Percentiles rank a stretch among this genome's conserved stretches.
phyloP scores from a whole-genome alignment of 2,888 invertebrate species.

The Mellilla xanthometata region DNA sequence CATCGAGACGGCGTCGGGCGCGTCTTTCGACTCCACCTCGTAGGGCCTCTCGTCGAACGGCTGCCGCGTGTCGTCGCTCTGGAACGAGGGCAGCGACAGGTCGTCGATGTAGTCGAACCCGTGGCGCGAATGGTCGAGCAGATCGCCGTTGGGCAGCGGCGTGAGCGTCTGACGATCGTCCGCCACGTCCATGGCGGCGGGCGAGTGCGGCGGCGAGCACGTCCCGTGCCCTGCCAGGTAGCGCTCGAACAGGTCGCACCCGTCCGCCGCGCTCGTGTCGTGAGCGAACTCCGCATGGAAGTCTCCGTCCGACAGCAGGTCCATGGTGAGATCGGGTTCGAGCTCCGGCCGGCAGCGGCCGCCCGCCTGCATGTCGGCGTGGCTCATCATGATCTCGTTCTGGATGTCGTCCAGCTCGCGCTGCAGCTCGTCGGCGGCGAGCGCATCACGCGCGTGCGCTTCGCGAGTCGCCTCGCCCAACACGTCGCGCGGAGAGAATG shows the following conservation, averaged over 20 bases:
- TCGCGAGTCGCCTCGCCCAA: conserved; percentile 59
- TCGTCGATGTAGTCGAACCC: conserved; percentile 75
- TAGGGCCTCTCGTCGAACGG: conserved; percentile 57
- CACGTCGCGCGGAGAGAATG: conserved; percentile 61
- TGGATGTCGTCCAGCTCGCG: conserved; percentile 71
- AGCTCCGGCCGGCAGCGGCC: conserved; percentile 47
- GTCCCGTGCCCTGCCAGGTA: conserved; percentile 61
- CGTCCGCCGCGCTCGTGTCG: conserved; percentile 55
- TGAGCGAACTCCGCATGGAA: conserved; percentile 64
- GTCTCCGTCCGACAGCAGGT: conserved; percentile 53
- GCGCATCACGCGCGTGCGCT: conserved; percentile 54
- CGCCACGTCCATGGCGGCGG: conserved; percentile 62
- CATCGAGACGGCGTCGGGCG: conserved; percentile 84
- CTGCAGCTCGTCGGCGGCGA: conserved; percentile 69
- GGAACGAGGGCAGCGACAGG: conserved; percentile 68
- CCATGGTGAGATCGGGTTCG: conserved; percentile 55
- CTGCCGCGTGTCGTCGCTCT: conserved; percentile 62
- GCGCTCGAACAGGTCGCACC: conserved; percentile 68
- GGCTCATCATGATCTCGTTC: conserved; percentile 72
- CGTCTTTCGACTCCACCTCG: conserved; percentile 84
- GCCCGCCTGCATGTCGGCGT: conserved; percentile 57
- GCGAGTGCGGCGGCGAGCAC: conserved; percentile 53
- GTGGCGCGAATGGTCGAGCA: conserved; percentile 62
- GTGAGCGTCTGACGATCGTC: conserved; percentile 68
- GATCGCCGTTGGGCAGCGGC: conserved; percentile 65